Evolutionary conservation across 1,140 invertebrate genomes (phyloP), one percentile per base, ranked within the genome.

Genomic region (Drosophila pandora): DNA sequence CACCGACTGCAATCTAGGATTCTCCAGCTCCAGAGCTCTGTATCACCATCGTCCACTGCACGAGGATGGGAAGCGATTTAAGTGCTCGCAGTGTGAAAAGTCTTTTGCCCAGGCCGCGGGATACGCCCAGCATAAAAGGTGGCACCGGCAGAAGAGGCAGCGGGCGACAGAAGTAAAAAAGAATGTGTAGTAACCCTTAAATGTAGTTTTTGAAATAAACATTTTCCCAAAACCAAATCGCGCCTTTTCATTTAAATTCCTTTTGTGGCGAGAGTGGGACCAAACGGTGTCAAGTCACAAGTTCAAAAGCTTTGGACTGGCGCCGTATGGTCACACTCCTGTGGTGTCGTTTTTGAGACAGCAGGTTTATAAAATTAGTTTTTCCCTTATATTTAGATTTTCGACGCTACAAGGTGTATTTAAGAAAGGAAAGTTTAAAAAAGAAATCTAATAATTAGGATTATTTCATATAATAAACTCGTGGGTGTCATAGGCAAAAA

Each of bases 41-140:
- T 87, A 87, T 89, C 97, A 97, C 64, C 96, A 97, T 74, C 93
- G 94, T 64, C 92, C 95, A 0, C 96, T 96, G 78, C 96, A 97
- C 87, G 96, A 95, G 4, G 95, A 95, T 1, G 95, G 95, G 76
- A 96, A 96, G 81, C 96, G 96, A 0, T 97, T 94, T 81, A 91
- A 93, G 6, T 97, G 96, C 73, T 95, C 96, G 13, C 43, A 72
- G 22, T 90, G 85, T 32, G 93, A 69, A 8, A 90, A 90, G 25
- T 49, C 88, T 0, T 90, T 79, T 25, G 68, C 85, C 39, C 85
- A 90, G 48, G 77, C 80, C 7, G 65, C 85, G 54, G 85, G 87
- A 8, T 90, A 70, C 10, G 63, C 80, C 8, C 77, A 90, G 56
- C 85, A 90, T 39, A 87, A 87, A 23, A 67, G 83, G 34, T 88